phyloP scores from a whole-genome alignment of 2,113 vertebrate genomes.

The Cavia porcellus region DNA sequence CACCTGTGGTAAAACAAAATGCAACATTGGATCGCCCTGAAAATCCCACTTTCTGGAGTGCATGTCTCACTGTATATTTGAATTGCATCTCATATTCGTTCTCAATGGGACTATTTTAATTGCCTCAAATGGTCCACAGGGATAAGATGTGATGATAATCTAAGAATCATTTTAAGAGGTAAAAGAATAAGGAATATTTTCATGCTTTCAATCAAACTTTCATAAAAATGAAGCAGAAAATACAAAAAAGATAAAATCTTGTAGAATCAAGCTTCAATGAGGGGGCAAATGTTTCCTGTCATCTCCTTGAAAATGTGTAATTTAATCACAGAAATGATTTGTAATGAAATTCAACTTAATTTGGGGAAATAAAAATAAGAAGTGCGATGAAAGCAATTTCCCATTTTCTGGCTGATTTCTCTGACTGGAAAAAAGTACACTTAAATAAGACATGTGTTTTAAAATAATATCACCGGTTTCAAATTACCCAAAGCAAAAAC shows the following conservation, averaged over 20 bases:
- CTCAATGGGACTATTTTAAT: background rate
- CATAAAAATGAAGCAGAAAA: background rate
- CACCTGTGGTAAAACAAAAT: background rate
- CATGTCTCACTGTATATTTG: background rate
- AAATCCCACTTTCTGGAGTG: background rate
- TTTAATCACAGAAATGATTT: conserved; percentile 44
- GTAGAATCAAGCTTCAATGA: background rate
- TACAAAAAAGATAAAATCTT: background rate
- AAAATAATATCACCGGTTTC: conserved; percentile 44
- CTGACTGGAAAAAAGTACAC: background rate
- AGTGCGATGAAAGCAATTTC: background rate
- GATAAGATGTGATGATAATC: background rate
- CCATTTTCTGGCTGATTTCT: conserved; percentile 37
- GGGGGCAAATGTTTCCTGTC: background rate
- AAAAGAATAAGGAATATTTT: background rate
- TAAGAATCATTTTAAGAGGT: background rate
- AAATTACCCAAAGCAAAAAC: conserved; percentile 53
- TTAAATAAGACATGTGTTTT: conserved; percentile 55
- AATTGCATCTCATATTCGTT: background rate
- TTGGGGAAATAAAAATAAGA: conserved; percentile 10
- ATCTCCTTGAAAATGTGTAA: background rate
- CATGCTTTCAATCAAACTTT: background rate
- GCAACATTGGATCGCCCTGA: background rate
- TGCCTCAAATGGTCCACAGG: background rate
- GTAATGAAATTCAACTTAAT: conserved; percentile 54